Evolutionary conservation across 2,797 vertebrate genomes (phyloP).

Genomic region (Sternotherus odoratus): DNA sequence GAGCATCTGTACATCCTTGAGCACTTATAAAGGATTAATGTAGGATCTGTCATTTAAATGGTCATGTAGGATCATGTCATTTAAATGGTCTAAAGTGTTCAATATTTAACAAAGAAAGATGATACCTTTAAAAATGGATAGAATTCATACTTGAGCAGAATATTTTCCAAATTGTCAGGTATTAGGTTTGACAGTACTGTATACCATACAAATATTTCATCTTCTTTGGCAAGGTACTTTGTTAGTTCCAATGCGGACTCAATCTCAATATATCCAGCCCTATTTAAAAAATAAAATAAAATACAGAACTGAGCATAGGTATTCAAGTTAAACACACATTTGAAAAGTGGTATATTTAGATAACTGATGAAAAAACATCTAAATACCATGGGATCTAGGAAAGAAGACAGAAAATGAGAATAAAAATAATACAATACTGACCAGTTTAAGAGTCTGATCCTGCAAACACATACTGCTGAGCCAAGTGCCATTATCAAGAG

Average conservation of each 20-base stretch:
- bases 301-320: neutral
- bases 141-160: constrained; percentile 72
- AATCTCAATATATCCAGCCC: constrained; percentile 77
- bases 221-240: constrained; percentile 83
- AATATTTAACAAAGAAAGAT: constrained; percentile 9
- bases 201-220: constrained; percentile 80
- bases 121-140: constrained; percentile 84
- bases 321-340: neutral
- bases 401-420: neutral
- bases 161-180: constrained; percentile 49
- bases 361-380: neutral
- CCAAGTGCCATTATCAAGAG: neutral
- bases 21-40: neutral
- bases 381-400: neutral
- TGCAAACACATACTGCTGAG: neutral
- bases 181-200: constrained; percentile 72
- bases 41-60: neutral
- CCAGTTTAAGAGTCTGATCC: neutral
- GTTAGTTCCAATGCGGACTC: constrained; percentile 82
- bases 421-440: neutral
- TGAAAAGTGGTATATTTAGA: neutral
- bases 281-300: constrained; percentile 67
- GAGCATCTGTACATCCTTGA: neutral
- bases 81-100: neutral
- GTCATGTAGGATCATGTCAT: neutral